A percentile compares a stretch with the other conserved stretches of the same genome.
These are phyloP conservation scores for Phyllotis vaccarum DNA, from an alignment of 2,797 vertebrate genomes.

Conservation along the genomic window DNA sequence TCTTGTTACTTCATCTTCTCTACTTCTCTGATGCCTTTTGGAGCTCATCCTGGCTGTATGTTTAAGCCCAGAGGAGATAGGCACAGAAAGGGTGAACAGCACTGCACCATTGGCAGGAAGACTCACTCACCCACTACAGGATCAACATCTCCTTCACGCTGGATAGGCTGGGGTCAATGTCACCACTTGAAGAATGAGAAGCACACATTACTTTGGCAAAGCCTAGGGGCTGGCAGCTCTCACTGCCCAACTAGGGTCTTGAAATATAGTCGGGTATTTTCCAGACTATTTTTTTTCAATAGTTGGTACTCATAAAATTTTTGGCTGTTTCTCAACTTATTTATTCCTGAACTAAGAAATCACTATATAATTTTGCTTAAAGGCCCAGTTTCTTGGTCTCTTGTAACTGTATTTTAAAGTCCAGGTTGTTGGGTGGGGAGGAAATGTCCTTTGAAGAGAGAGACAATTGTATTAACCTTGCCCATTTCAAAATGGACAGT, in stretches of 20 bases:
- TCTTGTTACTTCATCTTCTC: neutral
- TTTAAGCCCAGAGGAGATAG: neutral
- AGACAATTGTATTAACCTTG: constrained; percentile 37
- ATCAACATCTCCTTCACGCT: neutral
- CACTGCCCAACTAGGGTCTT: neutral
- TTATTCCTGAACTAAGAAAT: constrained; percentile 47
- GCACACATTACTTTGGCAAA: neutral
- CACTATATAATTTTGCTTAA: constrained; percentile 62
- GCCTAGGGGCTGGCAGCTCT: neutral
- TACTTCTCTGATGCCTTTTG: neutral
- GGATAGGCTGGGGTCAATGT: neutral
- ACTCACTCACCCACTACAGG: neutral
- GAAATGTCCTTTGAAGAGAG: constrained; percentile 21
- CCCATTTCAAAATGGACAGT: constrained; percentile 46
- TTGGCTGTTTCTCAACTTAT: constrained; percentile 46
- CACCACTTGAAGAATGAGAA: neutral
- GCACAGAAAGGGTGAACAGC: neutral
- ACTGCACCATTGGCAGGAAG: neutral
- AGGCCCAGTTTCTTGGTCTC: constrained; percentile 33
- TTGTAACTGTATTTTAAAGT: constrained; percentile 34
- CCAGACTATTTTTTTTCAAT: constrained; percentile 44
- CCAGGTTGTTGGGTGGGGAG: neutral
- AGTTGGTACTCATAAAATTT: constrained; percentile 5
- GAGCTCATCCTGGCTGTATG: neutral
- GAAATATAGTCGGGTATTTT: constrained; percentile 19